phyloP scores from a whole-genome alignment of 2,888 invertebrate genomes.

The Anoplius nigerrimus region DNA sequence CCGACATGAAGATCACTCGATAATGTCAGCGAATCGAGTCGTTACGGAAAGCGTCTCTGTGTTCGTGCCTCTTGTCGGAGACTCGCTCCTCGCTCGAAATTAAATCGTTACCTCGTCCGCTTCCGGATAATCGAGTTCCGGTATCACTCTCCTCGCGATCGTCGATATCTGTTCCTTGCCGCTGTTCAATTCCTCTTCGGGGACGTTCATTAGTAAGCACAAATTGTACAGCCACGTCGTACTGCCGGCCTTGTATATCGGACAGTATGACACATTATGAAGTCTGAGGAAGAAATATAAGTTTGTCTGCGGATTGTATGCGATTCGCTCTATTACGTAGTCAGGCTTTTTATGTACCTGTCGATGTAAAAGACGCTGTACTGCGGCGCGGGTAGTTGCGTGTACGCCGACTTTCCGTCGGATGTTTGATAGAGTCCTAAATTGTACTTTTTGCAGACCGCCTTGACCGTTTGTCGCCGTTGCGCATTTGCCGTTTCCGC shows the following conservation, averaged over 20 bases:
- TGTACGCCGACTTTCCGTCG: conserved; percentile 55
- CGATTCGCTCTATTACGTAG: background rate
- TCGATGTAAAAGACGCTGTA: conserved; percentile 75
- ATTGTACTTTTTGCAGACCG: conserved; percentile 71
- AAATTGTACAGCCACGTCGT: conserved; percentile 76
- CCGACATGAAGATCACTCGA: background rate
- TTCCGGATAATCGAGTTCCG: conserved; percentile 71
- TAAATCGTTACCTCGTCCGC: conserved; percentile 61
- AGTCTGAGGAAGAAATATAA: conserved; percentile 55
- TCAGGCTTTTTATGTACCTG: conserved; percentile 61
- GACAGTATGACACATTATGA: conserved; percentile 75
- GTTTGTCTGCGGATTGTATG: background rate
- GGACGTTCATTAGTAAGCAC: conserved; percentile 71
- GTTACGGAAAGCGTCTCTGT: background rate
- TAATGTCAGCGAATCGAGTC: background rate
- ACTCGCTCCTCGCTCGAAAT: background rate
- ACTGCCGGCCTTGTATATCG: conserved; percentile 76
- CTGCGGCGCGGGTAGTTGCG: conserved; percentile 75
- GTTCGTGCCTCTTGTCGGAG: background rate
- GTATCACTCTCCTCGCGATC: conserved; percentile 63
- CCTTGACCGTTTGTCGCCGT: conserved; percentile 62
- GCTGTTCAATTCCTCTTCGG: conserved; percentile 66
- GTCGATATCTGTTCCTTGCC: conserved; percentile 68
- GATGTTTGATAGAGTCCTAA: conserved; percentile 69
- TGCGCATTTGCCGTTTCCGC: conserved; percentile 77